phyloP scores from a whole-genome alignment of 2,113 vertebrate species.

The Nothoprocta perdicaria region DNA sequence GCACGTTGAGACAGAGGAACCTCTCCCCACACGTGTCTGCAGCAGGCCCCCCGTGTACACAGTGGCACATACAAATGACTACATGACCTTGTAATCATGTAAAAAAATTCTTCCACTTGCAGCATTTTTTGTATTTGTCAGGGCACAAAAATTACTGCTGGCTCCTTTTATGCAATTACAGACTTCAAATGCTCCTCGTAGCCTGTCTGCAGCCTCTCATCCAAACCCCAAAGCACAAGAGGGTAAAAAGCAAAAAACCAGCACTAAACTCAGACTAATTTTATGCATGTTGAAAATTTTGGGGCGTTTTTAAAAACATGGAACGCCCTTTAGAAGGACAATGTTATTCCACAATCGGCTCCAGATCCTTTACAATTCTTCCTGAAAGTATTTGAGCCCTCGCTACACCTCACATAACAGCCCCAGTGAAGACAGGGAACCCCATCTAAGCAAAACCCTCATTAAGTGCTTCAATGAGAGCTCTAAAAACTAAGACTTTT shows the following conservation, averaged over 20 bases:
- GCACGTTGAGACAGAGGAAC: not conserved
- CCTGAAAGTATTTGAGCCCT: not conserved
- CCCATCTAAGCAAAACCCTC: not conserved
- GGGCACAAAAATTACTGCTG: constrained; percentile 4
- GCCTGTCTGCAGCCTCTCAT: constrained; percentile 18
- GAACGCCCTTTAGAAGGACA: constrained; percentile 39
- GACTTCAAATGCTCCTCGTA: constrained; percentile 58
- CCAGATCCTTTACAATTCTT: constrained; percentile 23
- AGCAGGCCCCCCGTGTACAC: not conserved
- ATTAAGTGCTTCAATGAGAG: not conserved
- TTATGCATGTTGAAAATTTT: constrained; percentile 39
- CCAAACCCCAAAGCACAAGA: constrained; percentile 49
- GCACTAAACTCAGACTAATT: constrained; percentile 39
- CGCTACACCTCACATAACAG: not conserved
- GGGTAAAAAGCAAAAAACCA: constrained; percentile 41
- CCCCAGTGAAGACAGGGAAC: not conserved
- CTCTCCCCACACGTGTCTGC: not conserved
- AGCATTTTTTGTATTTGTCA: not conserved
- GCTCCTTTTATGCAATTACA: constrained; percentile 41
- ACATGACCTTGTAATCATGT: not conserved
- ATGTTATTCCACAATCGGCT: constrained; percentile 23
- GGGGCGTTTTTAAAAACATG: constrained; percentile 43
- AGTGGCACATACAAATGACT: not conserved
- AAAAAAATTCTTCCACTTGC: not conserved
- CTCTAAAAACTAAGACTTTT: not conserved